Evolutionary conservation across 2,797 vertebrate genomes (phyloP).

Genomic region (Botia kubotai): DNA sequence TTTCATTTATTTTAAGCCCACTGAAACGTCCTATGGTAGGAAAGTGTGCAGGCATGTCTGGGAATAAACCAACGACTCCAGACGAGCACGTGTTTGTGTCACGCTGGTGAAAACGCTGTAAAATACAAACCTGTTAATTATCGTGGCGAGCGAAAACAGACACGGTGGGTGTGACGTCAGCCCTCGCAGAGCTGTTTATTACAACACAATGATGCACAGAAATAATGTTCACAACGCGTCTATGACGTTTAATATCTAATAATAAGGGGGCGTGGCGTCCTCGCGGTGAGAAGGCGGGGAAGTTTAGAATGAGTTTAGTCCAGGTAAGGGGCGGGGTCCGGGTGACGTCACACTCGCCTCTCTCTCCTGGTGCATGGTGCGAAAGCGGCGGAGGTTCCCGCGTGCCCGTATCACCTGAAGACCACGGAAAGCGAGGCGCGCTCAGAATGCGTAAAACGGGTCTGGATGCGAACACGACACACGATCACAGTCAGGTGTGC

Average conservation of each 20-base stretch:
- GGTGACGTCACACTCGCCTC: background rate
- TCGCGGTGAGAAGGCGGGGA: background rate
- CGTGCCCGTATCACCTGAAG: no score
- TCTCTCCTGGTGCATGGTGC: no score
- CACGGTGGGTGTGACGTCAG: background rate
- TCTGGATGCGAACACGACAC: no score
- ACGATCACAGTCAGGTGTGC: no score
- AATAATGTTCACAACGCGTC: no score
- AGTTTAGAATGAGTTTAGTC: background rate
- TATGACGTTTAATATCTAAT: no score
- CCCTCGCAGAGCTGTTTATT: background rate
- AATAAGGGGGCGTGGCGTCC: background rate
- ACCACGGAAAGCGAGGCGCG: no score
- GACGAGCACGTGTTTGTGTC: background rate
- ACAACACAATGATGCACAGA: no score
- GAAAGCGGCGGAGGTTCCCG: background rate
- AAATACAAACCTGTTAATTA: background rate
- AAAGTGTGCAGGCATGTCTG: slow-evolving; percentile 5
- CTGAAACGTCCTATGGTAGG: background rate
- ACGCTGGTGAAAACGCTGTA: background rate
- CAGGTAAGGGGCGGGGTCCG: background rate
- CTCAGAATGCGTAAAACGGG: no score
- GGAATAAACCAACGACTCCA: background rate
- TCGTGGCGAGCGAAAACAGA: background rate
- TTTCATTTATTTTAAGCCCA: slow-evolving; percentile 20